Base-by-base conservation (phyloP, 2,797 vertebrate species). In the Typhlichthys eigenmanni region DNA sequence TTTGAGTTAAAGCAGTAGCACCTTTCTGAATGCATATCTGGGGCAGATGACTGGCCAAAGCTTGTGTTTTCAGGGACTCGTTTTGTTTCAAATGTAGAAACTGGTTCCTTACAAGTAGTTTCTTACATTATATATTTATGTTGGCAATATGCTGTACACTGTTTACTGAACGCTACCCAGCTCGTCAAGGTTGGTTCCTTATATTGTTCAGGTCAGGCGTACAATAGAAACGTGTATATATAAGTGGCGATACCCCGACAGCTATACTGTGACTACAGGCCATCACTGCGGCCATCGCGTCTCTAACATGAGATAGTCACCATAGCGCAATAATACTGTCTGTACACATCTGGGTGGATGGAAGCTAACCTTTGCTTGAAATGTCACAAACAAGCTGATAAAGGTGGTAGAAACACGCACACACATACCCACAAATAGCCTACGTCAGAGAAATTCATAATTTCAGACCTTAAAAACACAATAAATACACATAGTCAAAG, bases 311-410 rank as follows among this genome's bases (percentile, higher is more conserved):
- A 64, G 79, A 77, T 47, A 62, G 66, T 72, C 68, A 71, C 14
- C 68, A n/a, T 49, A 4, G 53, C 7, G 56, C 72, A 72, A 78
- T 51, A 52, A 62, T 47, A 67, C 0, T 53, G 29, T 49, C 54
- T 14, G 14, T 53, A 14, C 19, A 34, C 66, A 34, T 45, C 73
- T 76, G 78, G 81, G 72, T 70, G 60, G 46, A 73, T 72, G 64
- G 46, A 60, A 71, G 60, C 49, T 60, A 81, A 87, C 81, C 85
- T 87, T 85, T 85, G 66, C 72, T 68, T 62, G 66, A 88, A 87
- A 88, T 82, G 82, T 84, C 85, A 87, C 1, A 9, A 62, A 63
- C 66, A 55, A 60, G 68, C 58, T 75, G 81, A 81, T 83, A 87
- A 78, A 9, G 13, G 10, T 8, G 47, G 56, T 29, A 38, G 19